Percentiles rank a stretch among this genome's conserved stretches.
Evolutionary conservation across 2,888 invertebrate species (phyloP).

Genomic region (Megaustenia siamemsis): DNA sequence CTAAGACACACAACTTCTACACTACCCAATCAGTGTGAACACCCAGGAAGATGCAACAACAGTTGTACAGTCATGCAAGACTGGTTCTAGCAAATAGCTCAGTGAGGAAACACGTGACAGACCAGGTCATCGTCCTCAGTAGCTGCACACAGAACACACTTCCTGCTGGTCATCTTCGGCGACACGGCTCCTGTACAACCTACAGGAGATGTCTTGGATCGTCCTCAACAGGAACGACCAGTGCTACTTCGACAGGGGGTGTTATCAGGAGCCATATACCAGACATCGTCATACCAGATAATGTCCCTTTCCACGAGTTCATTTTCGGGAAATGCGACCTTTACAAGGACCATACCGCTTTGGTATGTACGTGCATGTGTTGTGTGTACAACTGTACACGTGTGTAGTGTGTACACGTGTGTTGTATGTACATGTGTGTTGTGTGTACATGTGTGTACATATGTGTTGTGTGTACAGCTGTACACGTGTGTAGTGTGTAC

Average conservation of each 20-base stretch:
- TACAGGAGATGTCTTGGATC: background rate
- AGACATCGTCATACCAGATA: slow-evolving; percentile 61
- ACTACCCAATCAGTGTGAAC: too few species aligned
- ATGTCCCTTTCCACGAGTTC: slow-evolving; percentile 65
- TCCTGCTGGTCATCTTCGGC: too few species aligned
- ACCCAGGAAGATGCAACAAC: too few species aligned
- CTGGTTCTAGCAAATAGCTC: background rate
- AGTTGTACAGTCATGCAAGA: background rate
- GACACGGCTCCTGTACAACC: too few species aligned
- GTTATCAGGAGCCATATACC: slow-evolving; percentile 60
- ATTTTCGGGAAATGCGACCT: slow-evolving; percentile 68
- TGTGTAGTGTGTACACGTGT: background rate
- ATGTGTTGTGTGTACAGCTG: background rate
- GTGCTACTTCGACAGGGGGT: background rate
- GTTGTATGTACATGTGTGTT: background rate
- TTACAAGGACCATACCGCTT: slow-evolving; percentile 66
- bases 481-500: background rate
- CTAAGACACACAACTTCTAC: too few species aligned
- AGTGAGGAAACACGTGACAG: background rate
- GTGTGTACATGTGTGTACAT: background rate
- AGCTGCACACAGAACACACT: background rate
- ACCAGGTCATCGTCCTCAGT: background rate
- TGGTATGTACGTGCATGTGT: slow-evolving; percentile 64
- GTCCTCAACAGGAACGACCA: background rate
- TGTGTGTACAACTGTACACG: background rate